A percentile compares a stretch with the other conserved stretches of the same genome.
Conservation (phyloP, 2,113 vertebrate species). For the Callipepla squamata region DNA sequence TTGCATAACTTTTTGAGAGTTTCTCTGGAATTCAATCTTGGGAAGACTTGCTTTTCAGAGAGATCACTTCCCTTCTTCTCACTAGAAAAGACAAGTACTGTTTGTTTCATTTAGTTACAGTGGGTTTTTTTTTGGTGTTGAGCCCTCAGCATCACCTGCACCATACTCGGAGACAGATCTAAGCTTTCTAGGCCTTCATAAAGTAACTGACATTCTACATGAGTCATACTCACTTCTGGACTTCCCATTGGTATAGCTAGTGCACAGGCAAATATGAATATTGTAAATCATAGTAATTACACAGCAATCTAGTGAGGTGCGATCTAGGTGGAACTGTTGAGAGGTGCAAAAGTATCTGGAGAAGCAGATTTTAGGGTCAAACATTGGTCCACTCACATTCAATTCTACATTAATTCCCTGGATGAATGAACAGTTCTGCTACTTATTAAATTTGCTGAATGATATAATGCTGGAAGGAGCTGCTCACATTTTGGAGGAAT, state of each 20-base stretch:
- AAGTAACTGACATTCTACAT: neutral
- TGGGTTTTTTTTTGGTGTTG: too few species aligned
- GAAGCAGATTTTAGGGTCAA: neutral
- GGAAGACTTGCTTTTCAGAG: neutral
- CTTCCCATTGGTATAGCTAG: neutral
- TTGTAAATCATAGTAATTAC: neutral
- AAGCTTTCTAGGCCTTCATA: neutral
- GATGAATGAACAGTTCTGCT: neutral
- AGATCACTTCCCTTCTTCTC: neutral
- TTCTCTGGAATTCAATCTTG: neutral
- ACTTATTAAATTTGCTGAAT: constrained; percentile 5
- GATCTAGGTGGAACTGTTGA: neutral
- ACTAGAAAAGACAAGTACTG: neutral
- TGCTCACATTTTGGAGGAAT: constrained; percentile 4
- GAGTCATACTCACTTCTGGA: neutral
- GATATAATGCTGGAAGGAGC: neutral
- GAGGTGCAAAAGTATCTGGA: neutral
- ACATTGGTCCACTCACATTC: neutral
- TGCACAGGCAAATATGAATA: neutral
- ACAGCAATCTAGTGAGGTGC: neutral
- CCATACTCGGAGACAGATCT: neutral
- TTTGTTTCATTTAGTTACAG: neutral
- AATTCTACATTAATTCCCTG: neutral
- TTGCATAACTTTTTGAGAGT: neutral
- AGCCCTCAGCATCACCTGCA: neutral